phyloP scores from a whole-genome alignment of 2,888 invertebrate genomes.

The Aphrophora alni region DNA sequence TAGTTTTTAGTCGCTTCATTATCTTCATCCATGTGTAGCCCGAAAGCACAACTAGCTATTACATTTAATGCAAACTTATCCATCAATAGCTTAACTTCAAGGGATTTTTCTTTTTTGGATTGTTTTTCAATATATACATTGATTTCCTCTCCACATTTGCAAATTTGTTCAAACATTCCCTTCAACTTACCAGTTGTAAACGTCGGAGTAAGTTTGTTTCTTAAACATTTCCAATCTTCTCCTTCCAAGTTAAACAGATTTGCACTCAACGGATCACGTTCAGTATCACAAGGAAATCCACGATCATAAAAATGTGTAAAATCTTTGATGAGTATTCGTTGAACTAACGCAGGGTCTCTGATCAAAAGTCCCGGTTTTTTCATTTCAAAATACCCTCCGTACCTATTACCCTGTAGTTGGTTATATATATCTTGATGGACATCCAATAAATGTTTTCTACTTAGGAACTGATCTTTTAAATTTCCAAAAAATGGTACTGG shows the following conservation, averaged over 20 bases:
- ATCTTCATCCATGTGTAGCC: neutral
- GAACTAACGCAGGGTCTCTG: conserved; percentile 26
- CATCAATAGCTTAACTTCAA: conserved; percentile 10
- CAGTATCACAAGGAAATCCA: conserved; percentile 36
- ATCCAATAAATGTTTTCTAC: neutral
- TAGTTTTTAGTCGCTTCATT: neutral
- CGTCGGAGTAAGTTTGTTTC: conserved; percentile 56
- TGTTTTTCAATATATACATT: conserved; percentile 41
- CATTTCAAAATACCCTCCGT: neutral
- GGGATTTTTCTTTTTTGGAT: neutral
- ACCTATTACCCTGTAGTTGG: neutral
- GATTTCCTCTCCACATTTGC: conserved; percentile 51
- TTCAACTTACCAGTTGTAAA: conserved; percentile 58
- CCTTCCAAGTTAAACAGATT: conserved; percentile 50
- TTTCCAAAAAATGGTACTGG: no score
- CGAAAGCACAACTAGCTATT: no score
- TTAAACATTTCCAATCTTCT: conserved; percentile 55
- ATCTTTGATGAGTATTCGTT: conserved; percentile 45
- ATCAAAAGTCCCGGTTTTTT: neutral
- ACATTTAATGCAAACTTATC: neutral
- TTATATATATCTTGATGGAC: neutral
- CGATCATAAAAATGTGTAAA: conserved; percentile 45
- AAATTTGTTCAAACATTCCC: conserved; percentile 54
- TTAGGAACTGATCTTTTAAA: neutral
- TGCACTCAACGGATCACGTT: conserved; percentile 44